Evolutionary conservation across 2,888 invertebrate species (phyloP), one percentile per base, ranked within the genome.

Genomic region (Allacma fusca): DNA sequence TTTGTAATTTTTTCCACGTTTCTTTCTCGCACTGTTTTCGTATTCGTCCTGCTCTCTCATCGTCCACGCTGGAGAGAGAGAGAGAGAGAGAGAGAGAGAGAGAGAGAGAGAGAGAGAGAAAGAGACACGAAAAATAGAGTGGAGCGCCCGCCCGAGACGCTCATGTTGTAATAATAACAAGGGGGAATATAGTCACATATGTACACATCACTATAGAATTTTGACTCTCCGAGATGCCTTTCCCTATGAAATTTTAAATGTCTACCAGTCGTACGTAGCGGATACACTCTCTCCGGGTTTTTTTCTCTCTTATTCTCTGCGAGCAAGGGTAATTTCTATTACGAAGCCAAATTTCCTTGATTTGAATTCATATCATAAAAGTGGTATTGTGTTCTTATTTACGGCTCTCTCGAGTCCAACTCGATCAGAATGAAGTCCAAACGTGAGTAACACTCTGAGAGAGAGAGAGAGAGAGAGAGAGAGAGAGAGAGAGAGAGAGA

Each of bases 301-400:
- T 62, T 62, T 24, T 62, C 62, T 62, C 62, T 62, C 50, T 50
- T 50, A 50, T 50, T 50, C 50, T 62, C 62, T 62, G 19, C 34
- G 76, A 76, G 62, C 71, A 69, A 78, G 79, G 77, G 80, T 81
- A 81, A 81, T 81, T 81, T 81, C 81, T 81, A 81, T 81, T 81
- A 81, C 78, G 80, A 78, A 80, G 79, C 81, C 80, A 81, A 81
- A 81, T 81, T 80, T 78, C 69, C 79, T 81, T 82, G 81, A 84
- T 84, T 83, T 84, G 83, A 84, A 84, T 83, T 83, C 83, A 83
- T 80, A 81, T 80, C 81, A 81, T 81, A 82, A 82, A 78, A 80
- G 77, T 79, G 72, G 79, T 80, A 80, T 80, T 80, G 79, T 81
- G 80, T 81, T 81, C 80, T 82, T 81, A 81, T 81, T 81, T 82